Evolutionary conservation across 2,113 vertebrate species (phyloP).

Genomic region (Xenopus tropicalis): UCB_Xtro_10.0 CM004445.2:79912501-79913000

Average conservation of each 20-base stretch:
- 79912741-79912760: conserved; percentile 60
- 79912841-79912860: conserved; percentile 76
- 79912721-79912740: conserved; percentile 78
- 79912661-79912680: conserved; percentile 71
- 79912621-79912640: conserved; percentile 69
- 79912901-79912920: conserved; percentile 85
- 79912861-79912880: conserved; percentile 80
- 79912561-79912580: conserved; percentile 83
- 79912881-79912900: conserved; percentile 74
- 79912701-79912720: conserved; percentile 94
- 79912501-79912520: conserved; percentile 75
- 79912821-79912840: conserved; percentile 65
- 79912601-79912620: conserved; percentile 62
- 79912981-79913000: conserved; percentile 81
- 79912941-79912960: conserved; percentile 74
- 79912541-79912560: conserved; percentile 95
- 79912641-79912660: conserved; percentile 80
- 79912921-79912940: conserved; percentile 92
- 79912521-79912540: conserved; percentile 93
- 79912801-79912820: conserved; percentile 63
- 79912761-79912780: conserved; percentile 60
- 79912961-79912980: conserved; percentile 83
- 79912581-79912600: conserved; percentile 62
- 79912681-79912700: conserved; percentile 81
- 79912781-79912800: conserved; percentile 61